These are phyloP conservation scores for Harmothoe impar DNA, from an alignment of 2,888 invertebrate species.

Conservation along the genomic window DNA sequence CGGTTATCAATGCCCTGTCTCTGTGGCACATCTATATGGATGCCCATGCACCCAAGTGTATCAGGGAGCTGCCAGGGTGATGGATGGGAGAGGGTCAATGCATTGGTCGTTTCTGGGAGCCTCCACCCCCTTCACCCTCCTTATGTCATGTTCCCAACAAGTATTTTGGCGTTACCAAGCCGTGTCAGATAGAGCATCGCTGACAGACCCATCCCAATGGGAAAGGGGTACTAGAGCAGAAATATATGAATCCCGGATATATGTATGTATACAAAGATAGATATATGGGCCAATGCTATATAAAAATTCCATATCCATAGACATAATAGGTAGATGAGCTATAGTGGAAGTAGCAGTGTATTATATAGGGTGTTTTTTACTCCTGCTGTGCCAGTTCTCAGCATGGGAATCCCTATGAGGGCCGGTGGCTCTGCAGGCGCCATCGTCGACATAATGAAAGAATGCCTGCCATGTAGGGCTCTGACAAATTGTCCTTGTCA, in stretches of 20 bases:
- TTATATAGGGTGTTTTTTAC: too few species aligned
- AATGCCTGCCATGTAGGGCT: neutral
- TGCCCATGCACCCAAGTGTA: neutral
- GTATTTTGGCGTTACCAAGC: too few species aligned
- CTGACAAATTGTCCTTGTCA: conserved; percentile 61
- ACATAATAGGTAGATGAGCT: too few species aligned
- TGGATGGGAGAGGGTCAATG: neutral
- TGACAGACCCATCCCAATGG: too few species aligned
- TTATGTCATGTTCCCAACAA: too few species aligned
- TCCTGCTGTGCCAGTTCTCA: neutral
- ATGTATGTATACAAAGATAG: neutral
- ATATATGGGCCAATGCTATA: neutral
- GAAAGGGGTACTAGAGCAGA: neutral
- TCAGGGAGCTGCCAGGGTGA: neutral
- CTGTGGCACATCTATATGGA: neutral
- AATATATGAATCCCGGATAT: neutral
- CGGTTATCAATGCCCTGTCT: too few species aligned
- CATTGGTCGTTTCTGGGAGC: neutral
- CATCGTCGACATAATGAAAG: conserved; percentile 48
- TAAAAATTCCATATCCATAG: neutral
- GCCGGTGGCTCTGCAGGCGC: neutral
- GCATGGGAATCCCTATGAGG: neutral
- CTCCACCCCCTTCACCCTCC: neutral
- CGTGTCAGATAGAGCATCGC: too few species aligned
- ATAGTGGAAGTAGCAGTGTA: too few species aligned